These are phyloP conservation scores for Cyprinus carpio DNA, from an alignment of 2,113 vertebrate species.

Conservation along the genomic window DNA sequence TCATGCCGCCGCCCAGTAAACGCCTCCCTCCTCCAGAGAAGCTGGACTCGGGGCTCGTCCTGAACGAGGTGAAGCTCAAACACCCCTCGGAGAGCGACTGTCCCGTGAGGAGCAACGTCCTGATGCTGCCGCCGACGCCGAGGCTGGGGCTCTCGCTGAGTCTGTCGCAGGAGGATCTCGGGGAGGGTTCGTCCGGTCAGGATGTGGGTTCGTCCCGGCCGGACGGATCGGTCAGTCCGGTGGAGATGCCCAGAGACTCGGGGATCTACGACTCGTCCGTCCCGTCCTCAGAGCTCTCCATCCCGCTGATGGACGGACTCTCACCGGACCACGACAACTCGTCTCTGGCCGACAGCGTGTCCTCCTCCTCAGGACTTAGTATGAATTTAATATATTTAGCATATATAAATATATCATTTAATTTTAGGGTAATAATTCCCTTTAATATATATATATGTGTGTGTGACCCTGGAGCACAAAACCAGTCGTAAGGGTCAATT, in stretches of 20 bases:
- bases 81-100: slow-evolving; percentile 69
- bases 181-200: slow-evolving; percentile 51
- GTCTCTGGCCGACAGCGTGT: slow-evolving; percentile 90
- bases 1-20: slow-evolving; percentile 59
- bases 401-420: no score
- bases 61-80: slow-evolving; percentile 85
- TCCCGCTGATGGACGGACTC: slow-evolving; percentile 93
- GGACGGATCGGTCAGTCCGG: slow-evolving; percentile 69
- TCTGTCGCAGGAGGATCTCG: slow-evolving; percentile 18
- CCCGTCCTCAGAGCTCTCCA: slow-evolving; percentile 93
- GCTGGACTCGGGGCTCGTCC: slow-evolving; percentile 85
- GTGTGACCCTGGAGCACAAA: no score
- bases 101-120: slow-evolving; percentile 71
- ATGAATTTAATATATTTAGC: slow-evolving; percentile 52
- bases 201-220: slow-evolving; percentile 22
- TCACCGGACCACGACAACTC: slow-evolving; percentile 88
- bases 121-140: slow-evolving; percentile 58
- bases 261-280: slow-evolving; percentile 97
- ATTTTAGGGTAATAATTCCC: no score
- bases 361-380: slow-evolving; percentile 95
- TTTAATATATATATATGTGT: no score
- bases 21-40: slow-evolving; percentile 73
- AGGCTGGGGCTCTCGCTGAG: slow-evolving; percentile 49
- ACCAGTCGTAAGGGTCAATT: no score
- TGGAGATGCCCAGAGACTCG: slow-evolving; percentile 90